phyloP scores from a whole-genome alignment of 2,888 invertebrate genomes.

The Cyclophora punctaria region DNA sequence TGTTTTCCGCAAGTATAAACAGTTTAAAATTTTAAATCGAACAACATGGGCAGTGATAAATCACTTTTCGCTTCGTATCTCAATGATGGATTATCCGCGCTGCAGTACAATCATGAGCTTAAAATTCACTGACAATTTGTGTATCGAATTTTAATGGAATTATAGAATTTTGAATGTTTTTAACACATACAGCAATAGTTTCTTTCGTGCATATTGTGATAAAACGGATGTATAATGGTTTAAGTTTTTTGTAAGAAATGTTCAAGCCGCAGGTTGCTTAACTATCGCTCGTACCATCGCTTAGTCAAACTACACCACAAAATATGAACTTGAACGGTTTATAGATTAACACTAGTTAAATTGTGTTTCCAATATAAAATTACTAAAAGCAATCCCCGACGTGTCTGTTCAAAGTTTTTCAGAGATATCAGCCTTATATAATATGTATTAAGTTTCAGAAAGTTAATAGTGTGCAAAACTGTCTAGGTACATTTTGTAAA shows the following conservation, averaged over 20 bases:
- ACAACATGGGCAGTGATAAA: conserved; percentile 38
- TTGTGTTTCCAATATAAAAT: too few species aligned
- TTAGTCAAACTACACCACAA: too few species aligned
- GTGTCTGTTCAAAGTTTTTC: conserved; percentile 6
- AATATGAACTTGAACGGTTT: too few species aligned
- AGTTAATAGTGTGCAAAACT: conserved; percentile 43
- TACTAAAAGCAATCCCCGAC: conserved; percentile 10
- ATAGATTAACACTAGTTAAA: too few species aligned
- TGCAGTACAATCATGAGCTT: conserved; percentile 39
- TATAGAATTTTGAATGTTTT: background rate
- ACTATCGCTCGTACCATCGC: too few species aligned
- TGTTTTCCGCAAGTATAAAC: conserved; percentile 10
- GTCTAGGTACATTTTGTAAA: conserved; percentile 35
- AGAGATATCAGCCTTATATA: conserved; percentile 13
- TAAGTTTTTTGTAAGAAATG: too few species aligned
- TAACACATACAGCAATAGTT: background rate
- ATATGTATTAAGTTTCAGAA: conserved; percentile 26
- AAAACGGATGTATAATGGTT: background rate
- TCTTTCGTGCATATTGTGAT: background rate
- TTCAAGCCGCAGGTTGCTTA: too few species aligned
- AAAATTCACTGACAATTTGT: conserved; percentile 36
- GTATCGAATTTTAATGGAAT: conserved; percentile 7
- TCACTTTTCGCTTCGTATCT: conserved; percentile 47
- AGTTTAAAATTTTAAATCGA: conserved; percentile 46
- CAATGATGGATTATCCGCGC: conserved; percentile 49